Percentiles rank a stretch among this genome's conserved stretches.
Conservation (phyloP, 2,888 invertebrate species). For the Eupithecia abbreviata region DNA sequence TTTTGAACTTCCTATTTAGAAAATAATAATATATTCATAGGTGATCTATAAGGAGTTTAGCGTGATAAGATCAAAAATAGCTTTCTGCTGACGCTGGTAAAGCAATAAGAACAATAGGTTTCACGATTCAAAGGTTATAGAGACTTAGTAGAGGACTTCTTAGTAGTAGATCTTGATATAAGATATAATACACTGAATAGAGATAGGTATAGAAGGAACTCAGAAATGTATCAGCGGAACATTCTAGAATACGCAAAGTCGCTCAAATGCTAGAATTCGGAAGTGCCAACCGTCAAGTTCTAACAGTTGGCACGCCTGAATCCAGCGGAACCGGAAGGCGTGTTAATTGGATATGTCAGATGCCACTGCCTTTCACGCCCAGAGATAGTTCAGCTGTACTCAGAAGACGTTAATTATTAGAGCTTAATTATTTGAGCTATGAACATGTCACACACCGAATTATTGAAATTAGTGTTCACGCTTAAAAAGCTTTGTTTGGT, state of each 20-base stretch:
- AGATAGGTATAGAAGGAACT: background rate
- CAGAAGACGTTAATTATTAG: constrained; percentile 78
- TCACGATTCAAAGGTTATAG: background rate
- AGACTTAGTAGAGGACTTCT: background rate
- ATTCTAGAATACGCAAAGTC: constrained; percentile 17
- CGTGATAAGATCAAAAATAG: background rate
- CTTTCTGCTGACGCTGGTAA: background rate
- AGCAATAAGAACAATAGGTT: background rate
- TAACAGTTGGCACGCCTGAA: constrained; percentile 58
- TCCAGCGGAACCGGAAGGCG: constrained; percentile 71
- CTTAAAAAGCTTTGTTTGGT: background rate
- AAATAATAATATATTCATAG: background rate
- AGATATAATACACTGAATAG: background rate
- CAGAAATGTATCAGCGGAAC: background rate
- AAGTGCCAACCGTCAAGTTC: constrained; percentile 54
- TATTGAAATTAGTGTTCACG: constrained; percentile 29
- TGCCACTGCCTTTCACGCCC: constrained; percentile 77
- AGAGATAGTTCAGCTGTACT: constrained; percentile 74
- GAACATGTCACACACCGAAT: constrained; percentile 38
- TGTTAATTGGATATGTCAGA: constrained; percentile 83
- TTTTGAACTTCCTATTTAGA: background rate
- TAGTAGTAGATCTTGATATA: background rate
- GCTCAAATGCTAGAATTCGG: constrained; percentile 37
- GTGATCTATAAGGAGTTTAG: background rate
- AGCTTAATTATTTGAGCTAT: constrained; percentile 70